Conservation (phyloP, 2,113 vertebrate species). For the Pipa parva region DNA sequence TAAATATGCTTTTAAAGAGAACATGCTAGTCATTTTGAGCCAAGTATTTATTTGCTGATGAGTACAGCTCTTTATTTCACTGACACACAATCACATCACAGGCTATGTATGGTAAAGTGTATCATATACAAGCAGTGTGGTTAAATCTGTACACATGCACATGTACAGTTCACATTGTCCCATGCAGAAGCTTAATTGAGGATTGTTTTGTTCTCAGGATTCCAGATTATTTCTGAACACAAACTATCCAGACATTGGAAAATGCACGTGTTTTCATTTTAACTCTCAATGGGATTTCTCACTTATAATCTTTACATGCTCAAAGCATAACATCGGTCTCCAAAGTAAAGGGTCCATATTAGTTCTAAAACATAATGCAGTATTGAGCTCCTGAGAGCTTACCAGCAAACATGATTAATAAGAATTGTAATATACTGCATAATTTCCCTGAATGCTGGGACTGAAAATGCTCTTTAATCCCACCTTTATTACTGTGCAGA, state of each 20-base stretch:
- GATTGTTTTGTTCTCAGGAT: not conserved
- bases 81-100: no score
- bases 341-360: not conserved
- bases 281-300: not conserved
- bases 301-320: not conserved
- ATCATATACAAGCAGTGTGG: no score
- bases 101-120: no score
- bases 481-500: constrained; percentile 18
- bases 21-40: not conserved
- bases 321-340: not conserved
- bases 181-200: no score
- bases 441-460: constrained; percentile 17
- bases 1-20: not conserved
- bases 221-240: not conserved
- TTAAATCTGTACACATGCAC: no score
- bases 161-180: no score
- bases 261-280: not conserved
- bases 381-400: not conserved
- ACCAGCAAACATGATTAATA: constrained; percentile 28
- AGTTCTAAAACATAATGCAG: not conserved
- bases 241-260: not conserved
- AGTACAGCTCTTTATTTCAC: no score
- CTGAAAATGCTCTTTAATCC: constrained; percentile 5
- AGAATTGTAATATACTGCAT: constrained; percentile 30
- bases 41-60: not conserved